Percentiles rank a stretch among this genome's conserved stretches.
Evolutionary conservation across 1,140 invertebrate genomes (phyloP).

Genomic region (Hyles euphorbiae): DNA sequence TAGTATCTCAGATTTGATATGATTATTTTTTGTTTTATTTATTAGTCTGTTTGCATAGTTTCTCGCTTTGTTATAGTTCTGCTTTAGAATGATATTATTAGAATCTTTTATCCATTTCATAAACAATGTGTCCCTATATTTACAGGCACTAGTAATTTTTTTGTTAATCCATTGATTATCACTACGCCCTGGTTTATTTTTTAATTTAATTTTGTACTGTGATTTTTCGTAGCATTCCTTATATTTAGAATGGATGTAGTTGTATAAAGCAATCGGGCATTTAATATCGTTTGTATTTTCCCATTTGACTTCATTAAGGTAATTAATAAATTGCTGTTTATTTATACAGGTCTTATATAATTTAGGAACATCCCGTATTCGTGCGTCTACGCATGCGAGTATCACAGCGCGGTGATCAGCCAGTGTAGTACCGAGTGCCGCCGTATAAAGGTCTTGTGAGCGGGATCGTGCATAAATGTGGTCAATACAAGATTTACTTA

Average conservation of each 20-base stretch:
- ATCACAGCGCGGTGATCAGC: slow-evolving; percentile 1
- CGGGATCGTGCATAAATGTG: slow-evolving; percentile 20
- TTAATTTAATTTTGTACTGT: no score
- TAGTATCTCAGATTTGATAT: slow-evolving; percentile 6
- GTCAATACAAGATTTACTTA: slow-evolving; percentile 26
- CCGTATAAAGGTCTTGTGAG: slow-evolving; percentile 21
- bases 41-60: slow-evolving; percentile 21
- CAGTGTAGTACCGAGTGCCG: slow-evolving; percentile 16
- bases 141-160: no score
- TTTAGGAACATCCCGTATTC: not conserved
- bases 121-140: no score
- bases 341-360: not conserved
- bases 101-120: no score
- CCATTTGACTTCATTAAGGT: not conserved
- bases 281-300: not conserved
- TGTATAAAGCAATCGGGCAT: not conserved
- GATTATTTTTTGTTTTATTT: slow-evolving; percentile 11
- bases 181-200: no score
- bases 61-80: slow-evolving; percentile 14
- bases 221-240: no score
- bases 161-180: no score
- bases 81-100: slow-evolving; percentile 1
- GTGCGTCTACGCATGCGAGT: not conserved
- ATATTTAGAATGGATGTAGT: no score
- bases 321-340: not conserved